Conservation (phyloP, 2,113 vertebrate genomes). For the Falco punctatus region DNA sequence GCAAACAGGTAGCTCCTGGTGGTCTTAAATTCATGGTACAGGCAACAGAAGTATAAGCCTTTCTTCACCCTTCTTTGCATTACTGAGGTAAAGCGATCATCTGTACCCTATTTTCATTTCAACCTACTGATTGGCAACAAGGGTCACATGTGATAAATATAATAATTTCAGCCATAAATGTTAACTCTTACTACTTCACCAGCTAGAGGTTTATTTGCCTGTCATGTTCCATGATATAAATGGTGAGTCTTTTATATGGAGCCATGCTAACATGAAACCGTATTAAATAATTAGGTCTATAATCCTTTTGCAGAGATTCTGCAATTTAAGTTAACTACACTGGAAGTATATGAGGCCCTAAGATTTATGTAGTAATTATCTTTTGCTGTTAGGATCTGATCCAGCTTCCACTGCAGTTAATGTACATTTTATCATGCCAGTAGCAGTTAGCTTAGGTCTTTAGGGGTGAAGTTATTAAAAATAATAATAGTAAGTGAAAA, state of each 20-base stretch:
- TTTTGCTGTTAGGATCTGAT: not conserved
- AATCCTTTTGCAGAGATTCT: not conserved
- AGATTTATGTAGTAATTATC: slow-evolving; percentile 11
- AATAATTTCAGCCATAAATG: not conserved
- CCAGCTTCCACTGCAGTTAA: not conserved
- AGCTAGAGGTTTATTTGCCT: not conserved
- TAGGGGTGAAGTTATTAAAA: not conserved
- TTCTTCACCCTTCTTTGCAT: not conserved
- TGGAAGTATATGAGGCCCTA: not conserved
- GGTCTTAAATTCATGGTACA: not conserved
- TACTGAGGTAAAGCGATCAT: not conserved
- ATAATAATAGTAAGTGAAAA: not conserved
- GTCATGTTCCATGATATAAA: not conserved
- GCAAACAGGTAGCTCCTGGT: not conserved
- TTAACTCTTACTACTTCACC: not conserved
- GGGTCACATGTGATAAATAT: not conserved
- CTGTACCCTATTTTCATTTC: not conserved
- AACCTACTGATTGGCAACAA: not conserved
- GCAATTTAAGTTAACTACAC: not conserved
- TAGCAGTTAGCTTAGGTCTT: not conserved
- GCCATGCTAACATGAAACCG: not conserved
- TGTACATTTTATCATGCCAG: not conserved
- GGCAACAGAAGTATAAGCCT: not conserved
- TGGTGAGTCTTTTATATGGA: not conserved
- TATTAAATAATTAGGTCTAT: not conserved